A percentile compares a stretch with the other conserved stretches of the same genome.
Conservation (phyloP, 2,113 vertebrate genomes). For the Isurus oxyrinchus region DNA sequence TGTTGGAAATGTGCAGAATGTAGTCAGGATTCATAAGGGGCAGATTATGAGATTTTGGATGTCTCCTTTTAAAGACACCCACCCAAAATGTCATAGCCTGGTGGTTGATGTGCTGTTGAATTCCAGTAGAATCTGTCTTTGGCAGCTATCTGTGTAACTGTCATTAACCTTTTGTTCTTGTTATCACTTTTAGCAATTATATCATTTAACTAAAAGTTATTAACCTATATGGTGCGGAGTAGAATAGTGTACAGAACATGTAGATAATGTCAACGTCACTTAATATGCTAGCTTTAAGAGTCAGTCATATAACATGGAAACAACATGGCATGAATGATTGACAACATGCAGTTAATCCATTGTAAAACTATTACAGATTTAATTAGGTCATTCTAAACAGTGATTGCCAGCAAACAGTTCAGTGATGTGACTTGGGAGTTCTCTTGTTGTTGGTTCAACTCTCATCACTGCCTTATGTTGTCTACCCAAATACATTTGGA, state of each 20-base stretch:
- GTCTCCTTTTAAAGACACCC: not conserved
- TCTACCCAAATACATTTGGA: not conserved
- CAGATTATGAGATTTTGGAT: not conserved
- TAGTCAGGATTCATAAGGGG: not conserved
- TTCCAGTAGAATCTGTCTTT: not conserved
- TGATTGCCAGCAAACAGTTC: no score
- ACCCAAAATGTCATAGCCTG: not conserved
- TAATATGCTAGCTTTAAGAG: not conserved
- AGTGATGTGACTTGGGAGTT: not conserved
- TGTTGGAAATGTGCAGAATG: not conserved
- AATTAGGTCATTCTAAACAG: constrained; percentile 1
- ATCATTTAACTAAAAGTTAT: not conserved
- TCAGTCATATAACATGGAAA: not conserved
- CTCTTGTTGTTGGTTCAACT: not conserved
- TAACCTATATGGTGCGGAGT: not conserved
- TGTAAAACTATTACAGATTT: not conserved
- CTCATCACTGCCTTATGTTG: not conserved
- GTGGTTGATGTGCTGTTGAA: not conserved
- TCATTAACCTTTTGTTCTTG: not conserved
- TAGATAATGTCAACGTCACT: not conserved
- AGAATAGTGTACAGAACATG: not conserved
- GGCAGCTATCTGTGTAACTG: not conserved
- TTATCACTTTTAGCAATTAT: not conserved
- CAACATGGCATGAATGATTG: not conserved
- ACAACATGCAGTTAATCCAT: not conserved